Evolutionary conservation across 2,888 invertebrate species (phyloP).

Genomic region (Tinea trinotella): DNA sequence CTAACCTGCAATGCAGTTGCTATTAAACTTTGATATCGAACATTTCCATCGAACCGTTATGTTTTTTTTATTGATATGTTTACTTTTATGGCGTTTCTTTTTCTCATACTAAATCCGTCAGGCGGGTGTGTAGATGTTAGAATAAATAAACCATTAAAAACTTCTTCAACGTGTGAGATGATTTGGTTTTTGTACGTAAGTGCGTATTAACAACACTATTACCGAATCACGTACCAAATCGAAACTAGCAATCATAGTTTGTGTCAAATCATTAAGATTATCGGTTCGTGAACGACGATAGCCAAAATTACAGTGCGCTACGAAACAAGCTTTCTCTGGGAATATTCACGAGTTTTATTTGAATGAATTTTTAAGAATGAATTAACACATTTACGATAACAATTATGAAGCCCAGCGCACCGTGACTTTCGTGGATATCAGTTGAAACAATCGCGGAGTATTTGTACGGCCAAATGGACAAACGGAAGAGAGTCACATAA

Average conservation of each 20-base stretch:
- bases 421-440: slow-evolving; percentile 6
- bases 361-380: background rate
- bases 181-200: background rate
- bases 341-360: background rate
- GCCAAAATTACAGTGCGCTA: slow-evolving; percentile 15
- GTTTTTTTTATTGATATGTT: background rate
- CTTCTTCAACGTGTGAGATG: background rate
- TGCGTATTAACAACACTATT: background rate
- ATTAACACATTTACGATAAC: slow-evolving; percentile 12
- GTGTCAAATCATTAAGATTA: slow-evolving; percentile 17
- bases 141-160: background rate
- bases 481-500: slow-evolving; percentile 1
- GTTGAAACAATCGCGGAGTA: slow-evolving; percentile 7
- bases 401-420: background rate
- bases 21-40: slow-evolving; percentile 1
- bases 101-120: too few species aligned
- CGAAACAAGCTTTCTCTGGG: slow-evolving; percentile 15
- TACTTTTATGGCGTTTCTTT: background rate
- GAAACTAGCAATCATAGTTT: slow-evolving; percentile 10
- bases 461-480: background rate
- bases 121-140: background rate
- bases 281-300: slow-evolving; percentile 11
- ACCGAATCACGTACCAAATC: background rate
- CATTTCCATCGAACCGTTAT: slow-evolving; percentile 1
- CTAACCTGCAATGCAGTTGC: slow-evolving; percentile 3